Evolutionary conservation across 2,113 vertebrate species (phyloP), one percentile per base, ranked within the genome.

Genomic region (Tauraco erythrolophus): DNA sequence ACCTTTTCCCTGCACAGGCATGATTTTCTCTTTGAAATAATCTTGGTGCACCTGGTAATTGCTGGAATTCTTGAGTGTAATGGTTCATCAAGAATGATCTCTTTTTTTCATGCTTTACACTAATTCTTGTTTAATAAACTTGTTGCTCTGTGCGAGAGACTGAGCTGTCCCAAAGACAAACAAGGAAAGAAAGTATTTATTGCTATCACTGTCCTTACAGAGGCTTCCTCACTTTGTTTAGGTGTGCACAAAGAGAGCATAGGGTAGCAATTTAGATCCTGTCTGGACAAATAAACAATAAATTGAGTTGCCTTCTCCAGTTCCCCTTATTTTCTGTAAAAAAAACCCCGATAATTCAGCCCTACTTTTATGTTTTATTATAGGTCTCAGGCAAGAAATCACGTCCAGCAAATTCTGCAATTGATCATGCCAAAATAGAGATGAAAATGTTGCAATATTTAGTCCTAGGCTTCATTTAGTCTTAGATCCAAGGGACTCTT

Each of bases 111-210:
- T 68, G 41, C 30, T 92, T 90, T 75, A 84, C 35, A 37, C 27
- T 81, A 70, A 77, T 66, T 89, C 22, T 48, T 68, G 15, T 85
- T 92, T 88, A 89, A 70, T 86, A 91, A 94, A 90, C 78, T 54
- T 68, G 11, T 27, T 91, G 24, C 27, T 79, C 33, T 53, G 17
- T 64, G 50, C 6, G 2, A 80, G 41, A 77, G 43, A 61, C n/a
- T 37, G 65, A 74, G 54, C n/a, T 72, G 25, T 61, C 62, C 57
- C 50, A 76, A 62, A 93, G 33, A 84, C 16, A 62, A 68, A 81
- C 43, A 84, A 79, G 25, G 30, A 82, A 57, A 21, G 17, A 41
- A 84, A 65, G 24, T 60, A 71, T 82, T 95, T 88, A 66, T 39
- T 81, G 30, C 48, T 27, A 43, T 33, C 39, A 24, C 5, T 24